Base-by-base conservation (phyloP, 2,113 vertebrate genomes). In the Myxocyprinus asiaticus region DNA sequence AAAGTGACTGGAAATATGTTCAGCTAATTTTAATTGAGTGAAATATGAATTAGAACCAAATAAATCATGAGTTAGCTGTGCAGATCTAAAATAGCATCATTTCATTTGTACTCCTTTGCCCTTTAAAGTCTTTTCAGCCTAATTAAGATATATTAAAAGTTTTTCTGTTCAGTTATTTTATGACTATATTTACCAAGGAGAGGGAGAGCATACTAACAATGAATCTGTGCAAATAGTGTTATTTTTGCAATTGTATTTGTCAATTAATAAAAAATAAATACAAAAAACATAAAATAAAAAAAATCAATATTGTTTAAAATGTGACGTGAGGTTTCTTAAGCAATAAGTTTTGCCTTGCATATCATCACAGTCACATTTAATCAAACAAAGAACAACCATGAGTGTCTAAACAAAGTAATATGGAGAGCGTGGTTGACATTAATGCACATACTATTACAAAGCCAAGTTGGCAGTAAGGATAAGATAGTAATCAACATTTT, bases 1-100 rank as follows among this genome's bases (percentile, higher is more conserved):
- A 85, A 65, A 79, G 63, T 68, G 63, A 68, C 53, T 22, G 15
- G 43, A 72, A 72, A 22, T n/a, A n/a, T 61, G 43, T 12, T n/a
- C 33, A 55, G 33, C 67, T 42, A 55, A 55, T 69, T 42, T 22
- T 53, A 69, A 69, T 12, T 69, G 48, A 69, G 67, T 53, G 17
- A 69, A 59, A 7, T 4, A 45, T 42, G 47, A 53, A 33, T 67
- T n/a, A 17, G 55, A 72, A 59, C 70, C 56, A 72, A 59, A 59
- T 15, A 72, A 56, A 59, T 42, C 22, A 33, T 33, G 22, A 33
- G 22, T 1, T 6, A n/a, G 42, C 9, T 47, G 17, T 47, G 9
- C 11, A 33, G 55, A 71, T 71, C 8, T 22, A 59, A 72, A 72
- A 59, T 59, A 59, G 9, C n/a, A 59, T 17, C 2, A 47, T 59